Percentiles rank a stretch among this genome's conserved stretches.
Conservation (phyloP, 2,113 vertebrate species). For the Pseudois nayaur region DNA sequence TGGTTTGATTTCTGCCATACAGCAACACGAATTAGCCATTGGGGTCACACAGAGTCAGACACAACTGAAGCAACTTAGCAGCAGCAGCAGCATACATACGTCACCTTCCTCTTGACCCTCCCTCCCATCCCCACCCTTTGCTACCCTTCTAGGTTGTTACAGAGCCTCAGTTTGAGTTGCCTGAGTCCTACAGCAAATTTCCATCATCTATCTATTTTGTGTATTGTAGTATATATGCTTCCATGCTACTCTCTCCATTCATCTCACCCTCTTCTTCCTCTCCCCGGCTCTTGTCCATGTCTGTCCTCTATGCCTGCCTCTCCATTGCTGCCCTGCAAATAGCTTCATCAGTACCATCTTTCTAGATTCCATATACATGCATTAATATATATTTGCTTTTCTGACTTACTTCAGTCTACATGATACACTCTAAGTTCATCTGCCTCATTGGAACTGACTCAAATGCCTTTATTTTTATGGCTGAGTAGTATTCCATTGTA, state of each 20-base stretch:
- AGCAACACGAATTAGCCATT: background rate
- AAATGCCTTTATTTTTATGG: background rate
- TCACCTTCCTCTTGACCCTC: background rate
- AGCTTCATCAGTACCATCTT: background rate
- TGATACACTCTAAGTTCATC: background rate
- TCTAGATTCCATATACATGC: background rate
- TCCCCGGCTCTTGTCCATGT: background rate
- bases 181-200: background rate
- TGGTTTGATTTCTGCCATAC: background rate
- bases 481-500: background rate
- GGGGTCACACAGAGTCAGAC: background rate
- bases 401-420: background rate
- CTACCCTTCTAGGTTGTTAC: background rate
- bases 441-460: background rate
- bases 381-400: background rate
- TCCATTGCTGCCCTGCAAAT: background rate
- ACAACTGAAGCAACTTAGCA: background rate
- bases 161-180: background rate
- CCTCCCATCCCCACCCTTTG: background rate
- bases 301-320: background rate
- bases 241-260: background rate
- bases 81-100: background rate
- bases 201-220: background rate
- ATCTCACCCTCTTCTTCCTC: background rate
- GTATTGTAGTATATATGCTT: background rate